phyloP scores from a whole-genome alignment of 1,140 invertebrate species.

The Halictus rubicundus region DNA sequence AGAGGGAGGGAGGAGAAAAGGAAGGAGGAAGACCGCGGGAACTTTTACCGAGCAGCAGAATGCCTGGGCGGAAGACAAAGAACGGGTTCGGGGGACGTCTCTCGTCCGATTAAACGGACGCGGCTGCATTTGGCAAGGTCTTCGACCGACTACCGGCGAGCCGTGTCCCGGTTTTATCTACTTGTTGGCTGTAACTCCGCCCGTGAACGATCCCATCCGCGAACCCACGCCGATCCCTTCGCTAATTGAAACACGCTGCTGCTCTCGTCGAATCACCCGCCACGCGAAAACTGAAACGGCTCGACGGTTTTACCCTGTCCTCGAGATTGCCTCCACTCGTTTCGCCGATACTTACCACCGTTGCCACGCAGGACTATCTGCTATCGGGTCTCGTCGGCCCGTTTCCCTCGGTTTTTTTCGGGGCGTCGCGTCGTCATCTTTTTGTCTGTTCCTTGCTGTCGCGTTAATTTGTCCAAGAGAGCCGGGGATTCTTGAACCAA shows the following conservation, averaged over 20 bases:
- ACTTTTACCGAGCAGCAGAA: conserved; percentile 41
- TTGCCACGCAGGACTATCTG: no score
- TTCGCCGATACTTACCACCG: no score
- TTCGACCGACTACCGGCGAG: conserved; percentile 15
- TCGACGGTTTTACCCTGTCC: no score
- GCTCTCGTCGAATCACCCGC: neutral
- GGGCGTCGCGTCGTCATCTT: neutral
- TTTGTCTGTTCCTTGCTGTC: conserved; percentile 11
- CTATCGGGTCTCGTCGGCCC: no score
- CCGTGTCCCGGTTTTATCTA: conserved; percentile 45
- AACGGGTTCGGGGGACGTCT: conserved; percentile 49
- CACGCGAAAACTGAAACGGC: no score
- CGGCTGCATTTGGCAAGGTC: conserved; percentile 61
- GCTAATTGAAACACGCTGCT: conserved; percentile 20
- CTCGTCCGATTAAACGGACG: conserved; percentile 60
- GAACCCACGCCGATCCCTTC: neutral
- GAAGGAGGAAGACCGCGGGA: conserved; percentile 29
- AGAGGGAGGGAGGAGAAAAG: neutral
- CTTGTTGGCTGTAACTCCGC: conserved; percentile 52
- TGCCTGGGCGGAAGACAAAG: conserved; percentile 48
- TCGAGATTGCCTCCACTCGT: no score
- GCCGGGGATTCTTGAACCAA: conserved; percentile 34
- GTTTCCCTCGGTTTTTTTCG: neutral
- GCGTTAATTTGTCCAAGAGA: conserved; percentile 31
- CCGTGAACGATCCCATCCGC: neutral